These are phyloP conservation scores for Rhinogobius similis DNA, from an alignment of 2,113 vertebrate genomes.

Conservation along the genomic window DNA sequence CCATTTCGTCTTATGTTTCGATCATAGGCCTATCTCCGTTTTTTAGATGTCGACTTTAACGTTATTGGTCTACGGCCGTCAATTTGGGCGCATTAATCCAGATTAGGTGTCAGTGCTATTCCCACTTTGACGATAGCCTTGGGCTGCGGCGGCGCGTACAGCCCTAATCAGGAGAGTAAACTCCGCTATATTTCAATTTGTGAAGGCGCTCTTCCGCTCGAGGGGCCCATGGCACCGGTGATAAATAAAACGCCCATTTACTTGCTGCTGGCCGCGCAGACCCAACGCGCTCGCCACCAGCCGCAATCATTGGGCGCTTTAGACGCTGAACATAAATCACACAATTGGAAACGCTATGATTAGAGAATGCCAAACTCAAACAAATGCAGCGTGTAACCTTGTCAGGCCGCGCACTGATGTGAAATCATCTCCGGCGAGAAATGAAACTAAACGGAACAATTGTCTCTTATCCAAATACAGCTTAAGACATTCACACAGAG, in stretches of 20 bases:
- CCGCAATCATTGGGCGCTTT: conserved; percentile 90
- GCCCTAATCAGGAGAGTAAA: conserved; percentile 99
- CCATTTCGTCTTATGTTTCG: background rate
- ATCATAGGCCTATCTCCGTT: background rate
- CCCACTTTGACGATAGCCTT: conserved; percentile 91
- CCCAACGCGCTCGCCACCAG: conserved; percentile 87
- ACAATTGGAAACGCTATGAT: conserved; percentile 88
- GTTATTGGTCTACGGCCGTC: conserved; percentile 73
- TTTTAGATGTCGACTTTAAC: background rate
- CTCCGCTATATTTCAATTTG: conserved; percentile 99
- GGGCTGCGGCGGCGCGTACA: conserved; percentile 84
- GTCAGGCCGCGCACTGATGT: conserved; percentile 43
- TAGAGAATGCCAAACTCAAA: conserved; percentile 82
- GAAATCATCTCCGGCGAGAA: conserved; percentile 59
- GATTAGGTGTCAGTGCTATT: conserved; percentile 93
- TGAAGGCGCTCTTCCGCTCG: conserved; percentile 96
- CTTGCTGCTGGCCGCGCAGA: conserved; percentile 85
- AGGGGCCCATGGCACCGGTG: conserved; percentile 91
- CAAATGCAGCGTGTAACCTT: conserved; percentile 70
- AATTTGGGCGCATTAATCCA: conserved; percentile 94
- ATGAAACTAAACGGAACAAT: conserved; percentile 64
- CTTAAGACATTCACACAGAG: background rate
- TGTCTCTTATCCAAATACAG: conserved; percentile 41
- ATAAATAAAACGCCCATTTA: conserved; percentile 99
- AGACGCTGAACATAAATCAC: conserved; percentile 93